Evolutionary conservation across 2,797 vertebrate species (phyloP), one percentile per base, ranked within the genome.

Genomic region (Chelon auratus): DNA sequence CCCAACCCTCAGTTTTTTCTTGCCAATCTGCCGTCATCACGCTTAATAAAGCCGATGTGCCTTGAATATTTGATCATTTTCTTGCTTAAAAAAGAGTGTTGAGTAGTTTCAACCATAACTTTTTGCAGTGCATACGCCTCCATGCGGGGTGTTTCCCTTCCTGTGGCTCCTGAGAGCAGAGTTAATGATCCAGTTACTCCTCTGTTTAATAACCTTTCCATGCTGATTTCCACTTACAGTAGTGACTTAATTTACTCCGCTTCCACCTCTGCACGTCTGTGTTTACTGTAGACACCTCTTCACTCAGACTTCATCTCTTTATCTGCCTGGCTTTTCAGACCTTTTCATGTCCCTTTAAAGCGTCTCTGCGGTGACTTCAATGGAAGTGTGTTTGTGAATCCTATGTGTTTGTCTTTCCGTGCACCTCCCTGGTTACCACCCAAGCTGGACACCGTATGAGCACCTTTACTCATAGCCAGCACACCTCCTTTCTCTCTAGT

Each of bases 181-280:
- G 80, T 81, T 82, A 83, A 87, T 85, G 69, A 80, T 53, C 77
- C 81, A 62, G 66, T 63, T 60, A 72, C 56, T 82, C 60, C 54
- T 68, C 67, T 71, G 66, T 81, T 89, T 84, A 79, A 77, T 71
- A 83, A 73, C 68, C 65, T 78, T 52, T 72, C 60, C 70, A 71
- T 76, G 63, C 61, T 62, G 52, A 75, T 78, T 77, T 78, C 57
- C 75, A 77, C 75, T 81, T 53, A 68, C 33, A 79, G 77, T 72
- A 73, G 77, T 43, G 8, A 20, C 77, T 54, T 75, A 56, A 69
- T 62, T 56, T 39, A 40, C 78, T 84, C 45, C 75, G 52, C 72
- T 33, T 62, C 40, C 61, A 45, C 62, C 42, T 56, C 36, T 17
- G 50, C 18, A 58, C 70, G 2, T 85, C 78, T 47, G 2, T 86